These are phyloP conservation scores for Trichoplusia ni DNA, from an alignment of 1,140 invertebrate genomes.

Conservation along the genomic window DNA sequence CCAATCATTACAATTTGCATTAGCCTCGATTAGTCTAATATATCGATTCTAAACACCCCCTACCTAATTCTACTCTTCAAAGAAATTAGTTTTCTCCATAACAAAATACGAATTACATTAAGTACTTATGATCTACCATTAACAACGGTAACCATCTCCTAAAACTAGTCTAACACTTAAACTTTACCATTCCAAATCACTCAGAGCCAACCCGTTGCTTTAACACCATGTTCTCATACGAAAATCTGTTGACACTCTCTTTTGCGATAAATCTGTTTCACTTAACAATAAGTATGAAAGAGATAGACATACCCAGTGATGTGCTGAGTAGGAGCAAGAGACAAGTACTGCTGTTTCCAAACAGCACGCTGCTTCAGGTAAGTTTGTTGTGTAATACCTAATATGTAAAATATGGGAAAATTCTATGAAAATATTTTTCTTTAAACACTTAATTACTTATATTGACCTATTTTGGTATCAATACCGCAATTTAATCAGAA, in stretches of 20 bases:
- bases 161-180: background rate
- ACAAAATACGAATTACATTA: too few species aligned
- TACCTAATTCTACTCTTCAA: too few species aligned
- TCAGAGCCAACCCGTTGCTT: background rate
- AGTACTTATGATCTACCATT: too few species aligned
- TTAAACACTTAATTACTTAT: too few species aligned
- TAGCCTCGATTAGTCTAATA: too few species aligned
- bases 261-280: slow-evolving; percentile 7
- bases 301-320: slow-evolving; percentile 22
- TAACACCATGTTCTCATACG: slow-evolving; percentile 36
- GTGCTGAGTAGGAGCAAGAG: slow-evolving; percentile 53
- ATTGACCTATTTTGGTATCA: too few species aligned
- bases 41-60: too few species aligned
- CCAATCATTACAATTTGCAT: too few species aligned
- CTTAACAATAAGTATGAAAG: slow-evolving; percentile 16
- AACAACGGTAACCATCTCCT: slow-evolving; percentile 1
- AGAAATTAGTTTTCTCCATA: too few species aligned
- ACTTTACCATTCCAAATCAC: background rate
- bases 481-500: too few species aligned
- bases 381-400: slow-evolving; percentile 35
- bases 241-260: slow-evolving; percentile 7
- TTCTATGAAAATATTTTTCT: too few species aligned
- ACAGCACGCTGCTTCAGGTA: slow-evolving; percentile 71
- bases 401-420: too few species aligned
- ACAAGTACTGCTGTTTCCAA: slow-evolving; percentile 73